These are phyloP conservation scores for Eupeodes luniger DNA, from an alignment of 2,888 invertebrate species.

Conservation along the genomic window DNA sequence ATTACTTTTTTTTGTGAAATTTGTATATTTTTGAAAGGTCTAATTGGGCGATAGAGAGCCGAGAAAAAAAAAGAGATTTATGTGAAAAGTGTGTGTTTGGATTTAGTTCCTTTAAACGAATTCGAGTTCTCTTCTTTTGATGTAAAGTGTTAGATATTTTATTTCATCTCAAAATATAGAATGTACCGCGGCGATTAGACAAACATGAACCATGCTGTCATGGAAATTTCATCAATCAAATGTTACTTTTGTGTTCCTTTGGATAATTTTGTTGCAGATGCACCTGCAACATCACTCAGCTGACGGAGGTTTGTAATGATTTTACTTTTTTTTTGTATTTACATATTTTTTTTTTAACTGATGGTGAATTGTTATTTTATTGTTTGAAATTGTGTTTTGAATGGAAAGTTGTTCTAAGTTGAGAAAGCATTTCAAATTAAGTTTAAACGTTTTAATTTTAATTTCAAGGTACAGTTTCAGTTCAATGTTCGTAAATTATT, in stretches of 20 bases:
- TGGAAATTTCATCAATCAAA: slow-evolving; percentile 76
- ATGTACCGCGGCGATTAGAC: slow-evolving; percentile 49
- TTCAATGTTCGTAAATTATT: neutral
- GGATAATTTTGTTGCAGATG: slow-evolving; percentile 44
- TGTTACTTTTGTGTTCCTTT: slow-evolving; percentile 49
- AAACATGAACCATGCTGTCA: slow-evolving; percentile 77
- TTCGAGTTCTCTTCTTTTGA: neutral
- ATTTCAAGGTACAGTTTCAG: neutral
- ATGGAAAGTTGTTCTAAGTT: neutral
- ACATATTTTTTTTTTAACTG: neutral
- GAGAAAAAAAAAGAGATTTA: slow-evolving; percentile 1
- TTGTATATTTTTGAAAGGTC: slow-evolving; percentile 32
- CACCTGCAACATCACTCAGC: slow-evolving; percentile 52
- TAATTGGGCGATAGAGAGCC: neutral
- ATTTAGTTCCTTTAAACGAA: neutral
- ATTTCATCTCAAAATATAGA: neutral
- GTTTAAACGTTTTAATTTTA: neutral
- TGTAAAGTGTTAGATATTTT: slow-evolving; percentile 23
- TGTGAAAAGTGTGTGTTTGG: neutral
- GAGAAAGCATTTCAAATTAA: neutral
- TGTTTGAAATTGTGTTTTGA: neutral
- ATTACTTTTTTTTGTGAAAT: slow-evolving; percentile 24
- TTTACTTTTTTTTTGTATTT: neutral
- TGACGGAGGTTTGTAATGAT: slow-evolving; percentile 70
- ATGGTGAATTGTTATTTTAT: neutral